These are phyloP conservation scores for Plagiodera versicolora DNA, from an alignment of 2,888 invertebrate genomes.

Conservation along the genomic window DNA sequence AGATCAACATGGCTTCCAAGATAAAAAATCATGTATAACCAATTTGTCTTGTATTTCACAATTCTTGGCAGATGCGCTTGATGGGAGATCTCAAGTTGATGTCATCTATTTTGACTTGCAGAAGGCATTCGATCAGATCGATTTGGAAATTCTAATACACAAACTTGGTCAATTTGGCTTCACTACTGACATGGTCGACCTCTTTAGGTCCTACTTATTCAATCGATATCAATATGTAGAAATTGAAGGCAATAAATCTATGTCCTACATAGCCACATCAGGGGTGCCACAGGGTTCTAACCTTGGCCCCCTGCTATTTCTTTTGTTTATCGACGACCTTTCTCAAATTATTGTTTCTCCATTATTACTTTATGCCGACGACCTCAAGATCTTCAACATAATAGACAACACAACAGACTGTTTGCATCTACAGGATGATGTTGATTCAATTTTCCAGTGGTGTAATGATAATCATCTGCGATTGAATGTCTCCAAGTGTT, in stretches of 20 bases:
- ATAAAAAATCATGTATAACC: background rate
- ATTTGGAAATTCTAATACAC: background rate
- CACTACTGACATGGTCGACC: too few species aligned
- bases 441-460: background rate
- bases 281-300: background rate
- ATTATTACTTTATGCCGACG: background rate
- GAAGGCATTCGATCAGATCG: conserved; percentile 10
- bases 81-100: conserved; percentile 5
- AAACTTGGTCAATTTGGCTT: background rate
- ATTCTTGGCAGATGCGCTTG: background rate
- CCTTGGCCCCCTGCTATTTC: background rate
- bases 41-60: background rate
- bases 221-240: background rate
- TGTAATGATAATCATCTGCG: background rate
- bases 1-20: conserved; percentile 14
- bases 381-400: background rate
- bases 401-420: background rate
- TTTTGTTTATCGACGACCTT: background rate
- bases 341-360: background rate
- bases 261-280: background rate
- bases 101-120: conserved; percentile 2
- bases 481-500: background rate
- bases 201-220: background rate
- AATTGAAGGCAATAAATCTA: background rate
- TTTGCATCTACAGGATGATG: background rate